Conservation (phyloP, 2,888 invertebrate species). For the Geotrupes spiniger region DNA sequence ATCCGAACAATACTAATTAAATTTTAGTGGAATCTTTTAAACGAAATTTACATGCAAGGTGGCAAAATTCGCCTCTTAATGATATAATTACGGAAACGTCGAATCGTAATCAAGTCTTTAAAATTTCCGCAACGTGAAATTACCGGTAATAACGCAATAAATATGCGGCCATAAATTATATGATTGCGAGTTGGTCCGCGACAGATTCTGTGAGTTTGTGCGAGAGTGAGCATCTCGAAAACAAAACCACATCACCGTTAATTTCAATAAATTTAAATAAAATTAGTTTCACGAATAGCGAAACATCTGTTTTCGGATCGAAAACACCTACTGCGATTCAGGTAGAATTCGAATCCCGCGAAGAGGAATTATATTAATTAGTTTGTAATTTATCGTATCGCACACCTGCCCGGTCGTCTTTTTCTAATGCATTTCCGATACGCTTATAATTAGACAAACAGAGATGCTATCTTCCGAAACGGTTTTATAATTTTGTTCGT, state of each 20-base stretch:
- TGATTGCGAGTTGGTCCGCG: not conserved
- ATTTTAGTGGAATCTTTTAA: not conserved
- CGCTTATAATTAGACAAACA: constrained; percentile 11
- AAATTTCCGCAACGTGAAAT: not conserved
- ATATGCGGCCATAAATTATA: not conserved
- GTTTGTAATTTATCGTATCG: constrained; percentile 24
- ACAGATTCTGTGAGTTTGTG: not conserved
- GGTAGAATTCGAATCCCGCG: constrained; percentile 20
- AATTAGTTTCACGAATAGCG: not conserved
- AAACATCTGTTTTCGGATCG: not conserved
- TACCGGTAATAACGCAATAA: not conserved
- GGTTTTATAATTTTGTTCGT: not conserved
- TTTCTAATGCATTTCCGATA: constrained; percentile 3
- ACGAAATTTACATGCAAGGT: not conserved
- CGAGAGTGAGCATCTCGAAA: not conserved
- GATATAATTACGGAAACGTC: not conserved
- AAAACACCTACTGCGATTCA: constrained; percentile 16
- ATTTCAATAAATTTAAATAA: constrained; percentile 6
- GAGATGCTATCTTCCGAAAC: constrained; percentile 10
- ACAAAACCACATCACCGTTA: not conserved
- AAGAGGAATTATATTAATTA: constrained; percentile 23
- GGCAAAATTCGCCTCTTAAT: not conserved
- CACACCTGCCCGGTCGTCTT: constrained; percentile 22
- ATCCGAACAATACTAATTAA: too few relatives aligned
- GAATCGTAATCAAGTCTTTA: not conserved